Base-by-base conservation (phyloP, 1,140 invertebrate species). In the Diorhabda elongata region DNA sequence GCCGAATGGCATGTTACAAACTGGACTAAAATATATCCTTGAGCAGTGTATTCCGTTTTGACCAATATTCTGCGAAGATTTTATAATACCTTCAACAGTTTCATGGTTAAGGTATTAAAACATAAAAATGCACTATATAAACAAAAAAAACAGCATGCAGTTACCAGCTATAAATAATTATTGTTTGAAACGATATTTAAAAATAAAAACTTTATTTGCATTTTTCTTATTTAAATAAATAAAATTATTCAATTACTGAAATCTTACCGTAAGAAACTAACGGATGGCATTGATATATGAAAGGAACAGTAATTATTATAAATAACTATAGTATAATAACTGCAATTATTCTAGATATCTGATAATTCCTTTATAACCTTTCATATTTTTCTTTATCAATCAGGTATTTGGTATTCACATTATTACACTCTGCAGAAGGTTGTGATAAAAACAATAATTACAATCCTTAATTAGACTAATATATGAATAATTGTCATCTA, bases 271-370 rank as follows among this genome's bases (percentile, higher is more conserved):
- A 64, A 56, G 45, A 64, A 64, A 64, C 52, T 64, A 57, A 64
- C 63, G 63, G 47, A 64, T 64, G 63, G 47, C 63, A 64, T 64
- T 64, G 63, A 64, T 64, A 64, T 64, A 64, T 64, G 63, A 64
- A 64, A 64, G 63, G 63, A 45, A 57, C 63, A 64, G 45, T 64
- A 56, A 64, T 64, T 64, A 64, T 64, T 56, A 56, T 64, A 64
- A 64, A 64, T 64, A 64, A 44, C 5, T 47, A 26, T 45, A 47
- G 45, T 44, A 64, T 52, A 56, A 64, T 44, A 56, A 47, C 42
- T 64, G 45, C 45, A 64, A 64, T 64, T 64, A 64, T 64, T 57
- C 63, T 64, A 64, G 63, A 64, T 56, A 11, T 64, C 45, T 64
- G 63, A 64, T 64, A 43, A 56, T 64, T 64, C 56, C 44, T 47